Evolutionary conservation across 2,888 invertebrate genomes (phyloP).

Genomic region (Gryllus longicercus): DNA sequence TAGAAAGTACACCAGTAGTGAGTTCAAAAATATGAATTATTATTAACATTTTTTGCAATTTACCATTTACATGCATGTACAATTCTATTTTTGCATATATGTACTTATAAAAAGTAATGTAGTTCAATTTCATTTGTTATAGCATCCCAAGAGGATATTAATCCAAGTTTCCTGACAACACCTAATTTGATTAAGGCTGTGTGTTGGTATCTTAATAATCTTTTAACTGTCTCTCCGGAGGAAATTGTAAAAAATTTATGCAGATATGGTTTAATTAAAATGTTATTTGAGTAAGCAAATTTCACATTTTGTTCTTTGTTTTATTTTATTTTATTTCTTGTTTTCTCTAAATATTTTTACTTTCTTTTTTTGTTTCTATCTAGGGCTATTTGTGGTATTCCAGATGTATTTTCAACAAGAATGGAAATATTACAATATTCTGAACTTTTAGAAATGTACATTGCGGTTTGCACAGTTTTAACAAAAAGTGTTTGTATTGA

Average conservation of each 20-base stretch:
- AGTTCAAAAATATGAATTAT: no score
- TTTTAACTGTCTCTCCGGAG: conserved; percentile 48
- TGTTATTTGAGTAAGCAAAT: conserved; percentile 49
- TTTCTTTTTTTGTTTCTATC: not conserved
- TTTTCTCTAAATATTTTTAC: not conserved
- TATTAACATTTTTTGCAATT: no score
- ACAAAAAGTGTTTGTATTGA: conserved; percentile 47
- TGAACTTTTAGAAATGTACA: conserved; percentile 53
- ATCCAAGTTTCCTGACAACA: conserved; percentile 46
- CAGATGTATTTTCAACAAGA: not conserved
- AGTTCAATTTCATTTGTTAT: not conserved
- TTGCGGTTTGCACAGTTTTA: conserved; percentile 49
- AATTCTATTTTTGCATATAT: not conserved
- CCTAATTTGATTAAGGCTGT: conserved; percentile 50
- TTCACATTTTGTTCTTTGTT: conserved; percentile 21
- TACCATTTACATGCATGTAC: no score
- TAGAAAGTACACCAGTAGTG: no score
- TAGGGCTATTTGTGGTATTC: conserved; percentile 43
- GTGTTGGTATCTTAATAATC: conserved; percentile 49
- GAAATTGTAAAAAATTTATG: conserved; percentile 48
- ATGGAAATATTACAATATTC: conserved; percentile 46
- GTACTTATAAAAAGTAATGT: not conserved
- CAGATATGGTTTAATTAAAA: conserved; percentile 50
- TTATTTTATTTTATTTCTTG: conserved; percentile 31
- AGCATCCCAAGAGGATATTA: not conserved